phyloP scores from a whole-genome alignment of 1,140 invertebrate species.

The Ostrea denselamellosa region DNA sequence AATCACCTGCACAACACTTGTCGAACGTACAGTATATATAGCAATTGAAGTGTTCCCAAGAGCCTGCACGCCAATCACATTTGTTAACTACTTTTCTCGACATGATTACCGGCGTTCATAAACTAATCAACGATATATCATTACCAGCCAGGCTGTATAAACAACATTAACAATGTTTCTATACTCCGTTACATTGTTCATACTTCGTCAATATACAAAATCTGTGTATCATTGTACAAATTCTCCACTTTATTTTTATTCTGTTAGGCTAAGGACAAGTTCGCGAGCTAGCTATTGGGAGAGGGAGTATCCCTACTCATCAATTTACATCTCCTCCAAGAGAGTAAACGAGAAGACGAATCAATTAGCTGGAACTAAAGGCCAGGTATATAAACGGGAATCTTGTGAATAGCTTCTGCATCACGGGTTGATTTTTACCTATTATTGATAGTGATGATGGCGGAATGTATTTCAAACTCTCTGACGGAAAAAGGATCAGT shows the following conservation, averaged over 20 bases:
- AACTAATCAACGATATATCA: background rate
- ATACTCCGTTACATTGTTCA: too few species aligned
- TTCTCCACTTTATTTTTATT: background rate
- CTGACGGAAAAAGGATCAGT: conserved; percentile 13
- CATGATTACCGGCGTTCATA: background rate
- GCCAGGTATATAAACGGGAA: background rate
- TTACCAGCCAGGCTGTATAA: background rate
- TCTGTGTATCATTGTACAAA: too few species aligned
- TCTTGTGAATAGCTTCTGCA: background rate
- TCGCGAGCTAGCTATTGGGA: background rate
- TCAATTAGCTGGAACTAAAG: conserved; percentile 13
- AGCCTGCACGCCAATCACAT: background rate
- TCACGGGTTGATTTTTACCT: background rate
- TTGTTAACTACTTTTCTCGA: conserved; percentile 23
- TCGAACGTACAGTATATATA: background rate
- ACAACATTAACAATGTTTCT: background rate
- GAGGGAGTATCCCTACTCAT: background rate
- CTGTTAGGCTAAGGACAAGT: background rate
- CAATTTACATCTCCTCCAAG: background rate
- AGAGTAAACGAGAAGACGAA: background rate
- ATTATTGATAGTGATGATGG: background rate
- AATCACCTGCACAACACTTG: too few species aligned
- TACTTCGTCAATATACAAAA: too few species aligned
- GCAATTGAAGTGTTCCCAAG: background rate
- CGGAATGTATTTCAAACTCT: conserved; percentile 17